Evolutionary conservation across 2,888 invertebrate genomes (phyloP).

Genomic region (Drosophila anomelani): DNA sequence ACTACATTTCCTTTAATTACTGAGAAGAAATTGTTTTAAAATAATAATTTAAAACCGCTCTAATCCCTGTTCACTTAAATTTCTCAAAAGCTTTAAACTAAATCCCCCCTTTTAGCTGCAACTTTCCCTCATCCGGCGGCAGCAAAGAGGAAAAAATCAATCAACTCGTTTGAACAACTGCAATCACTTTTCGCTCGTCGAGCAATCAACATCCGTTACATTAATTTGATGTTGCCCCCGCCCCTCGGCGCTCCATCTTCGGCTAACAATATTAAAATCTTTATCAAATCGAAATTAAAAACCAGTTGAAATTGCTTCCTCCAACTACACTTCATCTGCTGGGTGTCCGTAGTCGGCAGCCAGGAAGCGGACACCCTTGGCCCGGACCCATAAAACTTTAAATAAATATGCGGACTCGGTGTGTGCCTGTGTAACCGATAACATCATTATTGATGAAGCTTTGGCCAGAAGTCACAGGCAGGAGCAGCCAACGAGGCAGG

Average conservation of each 20-base stretch:
- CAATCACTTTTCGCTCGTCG: conserved; percentile 54
- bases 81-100: neutral
- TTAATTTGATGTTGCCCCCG: conserved; percentile 63
- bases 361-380: conserved; percentile 43
- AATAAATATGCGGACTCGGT: conserved; percentile 65
- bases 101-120: neutral
- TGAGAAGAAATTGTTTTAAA: neutral
- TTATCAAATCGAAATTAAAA: conserved; percentile 79
- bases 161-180: conserved; percentile 40
- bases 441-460: conserved; percentile 76
- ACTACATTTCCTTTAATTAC: neutral
- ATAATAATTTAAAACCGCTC: neutral
- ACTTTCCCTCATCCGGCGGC: neutral
- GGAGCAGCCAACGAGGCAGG: conserved; percentile 13
- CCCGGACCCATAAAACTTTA: conserved; percentile 70
- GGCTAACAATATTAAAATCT: conserved; percentile 74
- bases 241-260: conserved; percentile 12
- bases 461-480: conserved; percentile 40
- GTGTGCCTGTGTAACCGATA: conserved; percentile 72
- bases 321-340: conserved; percentile 25
- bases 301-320: conserved; percentile 74
- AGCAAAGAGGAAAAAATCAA: conserved; percentile 40
- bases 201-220: conserved; percentile 73
- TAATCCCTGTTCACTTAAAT: neutral
- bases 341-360: neutral